Evolutionary conservation across 2,113 vertebrate genomes (phyloP).

Genomic region (Austrofundulus limnaeus): DNA sequence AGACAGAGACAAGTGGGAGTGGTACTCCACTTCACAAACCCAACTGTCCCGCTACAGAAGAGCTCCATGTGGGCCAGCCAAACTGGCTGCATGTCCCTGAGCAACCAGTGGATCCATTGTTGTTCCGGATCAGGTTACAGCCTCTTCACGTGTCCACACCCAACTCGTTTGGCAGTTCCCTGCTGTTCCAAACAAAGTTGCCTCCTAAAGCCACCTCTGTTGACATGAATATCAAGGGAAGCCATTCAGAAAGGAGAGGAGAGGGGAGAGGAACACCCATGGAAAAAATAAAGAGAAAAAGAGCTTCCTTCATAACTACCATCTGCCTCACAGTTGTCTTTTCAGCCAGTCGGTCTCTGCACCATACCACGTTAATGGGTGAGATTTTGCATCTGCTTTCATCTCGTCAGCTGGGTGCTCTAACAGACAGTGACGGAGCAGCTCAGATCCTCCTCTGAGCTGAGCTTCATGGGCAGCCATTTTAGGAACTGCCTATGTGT

Average conservation of each 20-base stretch:
- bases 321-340: slow-evolving; percentile 74
- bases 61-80: slow-evolving; percentile 53
- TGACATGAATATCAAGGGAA: slow-evolving; percentile 71
- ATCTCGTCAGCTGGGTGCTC: slow-evolving; percentile 89
- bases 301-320: slow-evolving; percentile 65
- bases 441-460: slow-evolving; percentile 87
- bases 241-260: slow-evolving; percentile 44
- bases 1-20: slow-evolving; percentile 49
- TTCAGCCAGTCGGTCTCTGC: slow-evolving; percentile 82
- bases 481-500: slow-evolving; percentile 87
- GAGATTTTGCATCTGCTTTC: slow-evolving; percentile 88
- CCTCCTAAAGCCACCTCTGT: slow-evolving; percentile 82
- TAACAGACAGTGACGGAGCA: slow-evolving; percentile 89
- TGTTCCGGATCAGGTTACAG: slow-evolving; percentile 91
- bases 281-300: background rate
- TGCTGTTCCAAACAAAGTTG: slow-evolving; percentile 88
- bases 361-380: slow-evolving; percentile 87
- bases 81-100: slow-evolving; percentile 74
- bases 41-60: slow-evolving; percentile 40
- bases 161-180: slow-evolving; percentile 88
- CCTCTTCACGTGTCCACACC: slow-evolving; percentile 87
- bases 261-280: slow-evolving; percentile 40
- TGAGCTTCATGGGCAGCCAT: slow-evolving; percentile 94
- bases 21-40: slow-evolving; percentile 48
- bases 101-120: slow-evolving; percentile 87